A percentile compares a stretch with the other conserved stretches of the same genome.
These are phyloP conservation scores for Drosophila birchii DNA, from an alignment of 2,888 invertebrate species.

Conservation along the genomic window DNA sequence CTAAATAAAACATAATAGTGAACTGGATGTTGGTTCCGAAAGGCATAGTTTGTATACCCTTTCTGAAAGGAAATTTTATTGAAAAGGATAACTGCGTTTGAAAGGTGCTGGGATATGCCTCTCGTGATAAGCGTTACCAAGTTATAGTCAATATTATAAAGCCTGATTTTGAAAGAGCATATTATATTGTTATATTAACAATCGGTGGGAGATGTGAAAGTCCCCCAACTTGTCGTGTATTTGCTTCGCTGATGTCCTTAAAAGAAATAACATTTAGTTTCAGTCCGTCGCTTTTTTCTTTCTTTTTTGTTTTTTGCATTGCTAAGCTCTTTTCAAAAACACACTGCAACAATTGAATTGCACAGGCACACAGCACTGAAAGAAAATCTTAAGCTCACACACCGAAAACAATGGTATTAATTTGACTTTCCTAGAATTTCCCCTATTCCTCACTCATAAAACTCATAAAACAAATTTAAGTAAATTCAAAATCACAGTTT, in stretches of 20 bases:
- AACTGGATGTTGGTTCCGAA: no score
- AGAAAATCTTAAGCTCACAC: neutral
- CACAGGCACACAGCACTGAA: neutral
- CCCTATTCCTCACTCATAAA: no score
- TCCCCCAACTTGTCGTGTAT: constrained; percentile 43
- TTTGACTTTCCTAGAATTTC: no score
- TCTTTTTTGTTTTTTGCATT: constrained; percentile 32
- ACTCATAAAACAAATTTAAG: no score
- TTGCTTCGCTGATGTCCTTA: constrained; percentile 64
- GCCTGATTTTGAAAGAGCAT: neutral
- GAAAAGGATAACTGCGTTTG: neutral
- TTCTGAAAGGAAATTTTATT: neutral
- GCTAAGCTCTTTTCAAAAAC: constrained; percentile 42
- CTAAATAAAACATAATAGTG: constrained; percentile 38
- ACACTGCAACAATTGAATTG: constrained; percentile 15
- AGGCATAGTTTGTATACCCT: neutral
- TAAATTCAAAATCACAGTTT: neutral
- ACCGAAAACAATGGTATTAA: no score
- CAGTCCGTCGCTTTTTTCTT: no score
- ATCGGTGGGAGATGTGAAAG: neutral
- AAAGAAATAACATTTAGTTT: constrained; percentile 61
- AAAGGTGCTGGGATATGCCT: no score
- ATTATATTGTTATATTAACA: no score
- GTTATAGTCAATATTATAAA: neutral
- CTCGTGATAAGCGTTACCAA: no score